Percentiles rank a stretch among this genome's conserved stretches.
phyloP scores from a whole-genome alignment of 2,113 vertebrate species.

The Gymnorhina tibicen region DNA sequence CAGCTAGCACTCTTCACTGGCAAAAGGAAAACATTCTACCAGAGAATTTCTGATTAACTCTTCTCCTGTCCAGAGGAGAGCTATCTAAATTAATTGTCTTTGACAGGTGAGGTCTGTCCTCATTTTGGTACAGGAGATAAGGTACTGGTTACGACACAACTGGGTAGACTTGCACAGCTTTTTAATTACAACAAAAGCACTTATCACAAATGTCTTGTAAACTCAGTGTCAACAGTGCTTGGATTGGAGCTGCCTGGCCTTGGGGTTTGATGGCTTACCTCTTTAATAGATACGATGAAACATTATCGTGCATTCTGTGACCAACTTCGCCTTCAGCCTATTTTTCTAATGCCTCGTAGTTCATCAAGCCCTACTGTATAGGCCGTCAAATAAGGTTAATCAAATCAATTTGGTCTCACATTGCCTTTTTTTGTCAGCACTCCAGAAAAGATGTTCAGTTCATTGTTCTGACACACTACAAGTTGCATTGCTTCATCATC shows the following conservation, averaged over 20 bases:
- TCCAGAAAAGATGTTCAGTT: background rate
- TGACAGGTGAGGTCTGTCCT: slow-evolving; percentile 44
- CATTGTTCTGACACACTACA: background rate
- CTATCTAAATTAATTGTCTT: slow-evolving; percentile 33
- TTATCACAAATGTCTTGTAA: slow-evolving; percentile 23
- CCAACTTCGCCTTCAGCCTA: background rate
- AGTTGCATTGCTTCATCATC: background rate
- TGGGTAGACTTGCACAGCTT: background rate
- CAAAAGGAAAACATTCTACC: background rate
- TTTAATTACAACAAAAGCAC: slow-evolving; percentile 42
- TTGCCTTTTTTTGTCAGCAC: background rate
- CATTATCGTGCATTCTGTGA: background rate
- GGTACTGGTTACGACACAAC: background rate
- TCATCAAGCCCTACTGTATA: background rate
- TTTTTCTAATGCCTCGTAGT: background rate
- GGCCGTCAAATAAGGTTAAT: background rate
- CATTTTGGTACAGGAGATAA: slow-evolving; percentile 36
- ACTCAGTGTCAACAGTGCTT: background rate
- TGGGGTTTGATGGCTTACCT: background rate
- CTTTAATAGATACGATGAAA: background rate
- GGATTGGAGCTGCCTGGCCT: background rate
- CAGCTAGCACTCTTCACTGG: background rate
- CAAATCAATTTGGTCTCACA: background rate
- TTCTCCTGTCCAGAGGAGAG: slow-evolving; percentile 7
- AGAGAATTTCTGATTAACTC: slow-evolving; percentile 26